These are phyloP conservation scores for Trichopoda pennipes DNA, from an alignment of 2,888 invertebrate genomes.

Conservation along the genomic window DNA sequence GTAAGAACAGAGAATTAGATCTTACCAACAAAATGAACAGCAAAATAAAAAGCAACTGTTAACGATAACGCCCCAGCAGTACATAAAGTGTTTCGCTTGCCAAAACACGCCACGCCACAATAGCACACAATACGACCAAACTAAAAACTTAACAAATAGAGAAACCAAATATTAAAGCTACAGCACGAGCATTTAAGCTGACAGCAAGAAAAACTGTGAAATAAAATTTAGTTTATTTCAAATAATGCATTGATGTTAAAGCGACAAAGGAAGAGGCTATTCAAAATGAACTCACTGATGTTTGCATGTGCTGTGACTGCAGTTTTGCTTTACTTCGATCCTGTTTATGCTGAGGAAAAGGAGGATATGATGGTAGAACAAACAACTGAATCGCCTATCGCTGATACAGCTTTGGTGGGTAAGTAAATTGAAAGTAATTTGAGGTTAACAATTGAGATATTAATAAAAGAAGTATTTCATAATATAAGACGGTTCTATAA, in stretches of 20 bases:
- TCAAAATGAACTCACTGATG: constrained; percentile 61
- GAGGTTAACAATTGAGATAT: constrained; percentile 1
- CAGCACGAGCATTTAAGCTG: not conserved
- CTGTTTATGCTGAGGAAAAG: constrained; percentile 20
- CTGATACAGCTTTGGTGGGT: constrained; percentile 75
- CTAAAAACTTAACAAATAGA: constrained; percentile 65
- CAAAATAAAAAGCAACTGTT: constrained; percentile 79
- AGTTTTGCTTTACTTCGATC: constrained; percentile 19
- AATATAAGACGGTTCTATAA: not conserved
- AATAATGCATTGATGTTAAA: constrained; percentile 35
- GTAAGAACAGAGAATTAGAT: not conserved
- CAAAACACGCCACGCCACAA: constrained; percentile 72
- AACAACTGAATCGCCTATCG: constrained; percentile 75
- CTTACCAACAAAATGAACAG: constrained; percentile 63
- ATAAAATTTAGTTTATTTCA: not conserved
- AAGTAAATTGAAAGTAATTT: constrained; percentile 67
- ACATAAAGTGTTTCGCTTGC: constrained; percentile 71
- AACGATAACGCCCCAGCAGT: constrained; percentile 76
- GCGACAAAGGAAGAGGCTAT: not conserved
- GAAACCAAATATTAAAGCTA: not conserved
- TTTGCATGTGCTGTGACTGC: constrained; percentile 31
- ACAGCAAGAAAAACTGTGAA: not conserved
- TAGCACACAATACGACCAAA: not conserved
- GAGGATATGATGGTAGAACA: constrained; percentile 50
- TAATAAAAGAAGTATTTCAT: constrained; percentile 4